Evolutionary conservation across 2,113 vertebrate genomes (phyloP).

Genomic region (Micromys minutus): DNA sequence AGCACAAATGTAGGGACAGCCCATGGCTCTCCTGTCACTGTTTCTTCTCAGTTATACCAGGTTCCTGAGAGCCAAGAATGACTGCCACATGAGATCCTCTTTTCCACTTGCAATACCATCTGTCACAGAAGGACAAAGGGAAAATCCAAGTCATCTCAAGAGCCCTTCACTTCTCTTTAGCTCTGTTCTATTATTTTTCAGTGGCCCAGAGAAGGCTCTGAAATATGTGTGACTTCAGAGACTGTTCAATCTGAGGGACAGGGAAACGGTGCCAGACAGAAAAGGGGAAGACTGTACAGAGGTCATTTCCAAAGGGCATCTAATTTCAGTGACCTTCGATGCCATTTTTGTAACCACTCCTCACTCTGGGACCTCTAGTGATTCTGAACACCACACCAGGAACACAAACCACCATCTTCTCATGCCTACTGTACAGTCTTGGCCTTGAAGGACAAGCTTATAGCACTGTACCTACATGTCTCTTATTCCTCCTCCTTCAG

Average conservation of each 20-base stretch:
- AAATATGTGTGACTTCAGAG: background rate
- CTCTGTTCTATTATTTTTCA: background rate
- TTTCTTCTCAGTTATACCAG: background rate
- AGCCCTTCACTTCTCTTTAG: background rate
- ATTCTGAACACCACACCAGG: background rate
- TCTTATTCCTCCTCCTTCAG: no score
- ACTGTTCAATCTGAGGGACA: background rate
- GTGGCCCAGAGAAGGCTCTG: background rate
- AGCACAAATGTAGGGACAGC: background rate
- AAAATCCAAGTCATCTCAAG: background rate
- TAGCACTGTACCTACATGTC: no score
- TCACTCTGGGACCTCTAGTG: background rate
- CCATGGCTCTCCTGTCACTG: background rate
- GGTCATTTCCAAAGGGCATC: background rate
- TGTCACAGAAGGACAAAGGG: background rate
- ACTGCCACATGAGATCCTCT: background rate
- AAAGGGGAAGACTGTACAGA: background rate
- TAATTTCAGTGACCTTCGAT: background rate
- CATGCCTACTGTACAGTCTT: background rate
- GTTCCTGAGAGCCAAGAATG: background rate
- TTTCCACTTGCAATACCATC: background rate
- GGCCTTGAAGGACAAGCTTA: no score
- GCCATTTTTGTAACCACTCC: no score
- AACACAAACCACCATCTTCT: background rate
- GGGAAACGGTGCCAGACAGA: background rate